Evolutionary conservation across 2,888 invertebrate species (phyloP).

Genomic region (Endomychus coccineus): DNA sequence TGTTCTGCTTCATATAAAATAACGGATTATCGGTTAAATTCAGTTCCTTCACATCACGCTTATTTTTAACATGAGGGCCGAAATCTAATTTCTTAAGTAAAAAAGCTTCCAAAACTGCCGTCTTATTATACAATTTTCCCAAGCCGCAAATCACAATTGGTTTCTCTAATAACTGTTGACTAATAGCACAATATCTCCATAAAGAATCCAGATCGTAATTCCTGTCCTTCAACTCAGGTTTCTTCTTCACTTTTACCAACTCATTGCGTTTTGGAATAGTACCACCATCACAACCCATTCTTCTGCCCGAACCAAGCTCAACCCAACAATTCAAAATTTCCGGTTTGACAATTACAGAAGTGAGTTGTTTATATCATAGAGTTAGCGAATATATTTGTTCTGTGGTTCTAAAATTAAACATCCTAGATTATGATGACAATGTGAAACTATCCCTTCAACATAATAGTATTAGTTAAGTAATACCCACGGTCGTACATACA

Average conservation of each 20-base stretch:
- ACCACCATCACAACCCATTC: slow-evolving; percentile 72
- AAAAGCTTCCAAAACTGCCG: slow-evolving; percentile 80
- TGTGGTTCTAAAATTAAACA: too few species aligned
- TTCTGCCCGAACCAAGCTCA: too few species aligned
- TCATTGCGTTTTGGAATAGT: slow-evolving; percentile 69
- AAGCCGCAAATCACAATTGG: slow-evolving; percentile 90
- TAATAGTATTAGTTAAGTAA: too few species aligned
- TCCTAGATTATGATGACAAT: too few species aligned
- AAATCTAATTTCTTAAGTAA: slow-evolving; percentile 73
- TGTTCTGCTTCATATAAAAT: slow-evolving; percentile 68
- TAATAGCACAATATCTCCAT: slow-evolving; percentile 90
- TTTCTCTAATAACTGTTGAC: slow-evolving; percentile 73
- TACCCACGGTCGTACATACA: too few species aligned
- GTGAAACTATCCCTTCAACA: too few species aligned
- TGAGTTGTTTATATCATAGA: too few species aligned
- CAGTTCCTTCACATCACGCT: slow-evolving; percentile 84
- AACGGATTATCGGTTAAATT: slow-evolving; percentile 80
- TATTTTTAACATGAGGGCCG: slow-evolving; percentile 67
- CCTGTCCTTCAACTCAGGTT: slow-evolving; percentile 86
- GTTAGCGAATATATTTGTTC: too few species aligned
- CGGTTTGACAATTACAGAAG: too few species aligned
- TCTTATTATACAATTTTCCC: slow-evolving; percentile 90
- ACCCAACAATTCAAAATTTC: too few species aligned
- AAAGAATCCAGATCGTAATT: slow-evolving; percentile 85
- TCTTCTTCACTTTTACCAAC: slow-evolving; percentile 61